Base-by-base conservation (phyloP, 2,797 vertebrate species). In the Dicrostonyx torquatus region DNA sequence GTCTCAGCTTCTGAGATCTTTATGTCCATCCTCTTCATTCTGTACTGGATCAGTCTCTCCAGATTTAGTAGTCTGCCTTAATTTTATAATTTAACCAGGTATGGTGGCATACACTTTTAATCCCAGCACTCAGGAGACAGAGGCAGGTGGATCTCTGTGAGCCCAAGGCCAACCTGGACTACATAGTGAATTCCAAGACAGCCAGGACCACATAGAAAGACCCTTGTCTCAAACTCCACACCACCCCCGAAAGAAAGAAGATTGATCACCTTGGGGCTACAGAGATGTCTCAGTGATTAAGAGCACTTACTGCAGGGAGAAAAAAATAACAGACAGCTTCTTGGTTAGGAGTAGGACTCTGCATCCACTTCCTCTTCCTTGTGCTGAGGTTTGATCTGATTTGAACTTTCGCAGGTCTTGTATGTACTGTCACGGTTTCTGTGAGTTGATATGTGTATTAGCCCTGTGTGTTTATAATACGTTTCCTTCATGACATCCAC, bases 51-150 rank as follows among this genome's bases (percentile, higher is more conserved):
- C 5, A 68, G 84, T 91, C 58, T 58, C 20, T 80, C 29, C 58
- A 60, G 20, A 78, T 58, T 83, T 87, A 79, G 40, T 72, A 64
- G 70, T 37, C 43, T 43, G 40, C 53, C 66, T 93, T 87, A 83
- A 58, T 62, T 85, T 95, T 94, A 91, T 87, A 70, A 89, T 68
- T 90, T 55, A 85, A 31, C 43, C 43, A 48, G 60, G 64, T 43
- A 62, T 82, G n/a, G 24, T 40, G 55, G 55, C 0, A 4, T 24
- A 60, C 3, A 10, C 55, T 58, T 82, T 82, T 82, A 43, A 45
- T 43, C 26, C 26, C 26, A 83, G 58, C 4, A 3, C 37, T 62
- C 37, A 62, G 40, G 80, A 83, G 26, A 58, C 40, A 64, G 79
- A 83, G 58, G 26, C 40, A 45, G 15, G 40, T 64, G 40, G 40